Evolutionary conservation across 2,797 vertebrate species (phyloP).

Genomic region (Alfaro cultratus): DNA sequence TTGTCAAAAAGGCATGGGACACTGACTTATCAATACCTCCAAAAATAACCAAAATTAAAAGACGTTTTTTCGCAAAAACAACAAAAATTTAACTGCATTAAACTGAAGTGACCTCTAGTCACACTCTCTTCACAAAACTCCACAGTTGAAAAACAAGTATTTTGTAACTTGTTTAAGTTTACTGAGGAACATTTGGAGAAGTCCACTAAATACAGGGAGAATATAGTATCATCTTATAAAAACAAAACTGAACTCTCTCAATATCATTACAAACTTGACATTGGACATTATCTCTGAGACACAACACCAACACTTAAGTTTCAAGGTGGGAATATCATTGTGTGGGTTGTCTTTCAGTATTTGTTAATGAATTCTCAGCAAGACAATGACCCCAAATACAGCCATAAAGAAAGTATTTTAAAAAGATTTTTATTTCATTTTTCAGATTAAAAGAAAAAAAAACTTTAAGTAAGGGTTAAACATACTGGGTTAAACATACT

Average conservation of each 20-base stretch:
- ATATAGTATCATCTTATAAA: not conserved
- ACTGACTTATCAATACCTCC: not conserved
- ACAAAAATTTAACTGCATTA: not conserved
- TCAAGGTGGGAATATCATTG: not conserved
- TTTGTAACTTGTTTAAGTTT: not conserved
- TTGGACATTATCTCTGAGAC: not conserved
- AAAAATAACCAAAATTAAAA: not conserved
- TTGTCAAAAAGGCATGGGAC: not conserved
- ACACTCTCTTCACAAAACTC: not conserved
- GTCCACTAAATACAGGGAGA: not conserved
- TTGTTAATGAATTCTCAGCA: not conserved
- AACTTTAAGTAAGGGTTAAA: not conserved
- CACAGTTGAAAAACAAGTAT: not conserved
- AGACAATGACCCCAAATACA: not conserved
- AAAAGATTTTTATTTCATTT: not conserved
- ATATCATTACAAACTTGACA: not conserved
- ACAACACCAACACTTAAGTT: not conserved
- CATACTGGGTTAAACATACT: not conserved
- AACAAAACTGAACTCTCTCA: not conserved
- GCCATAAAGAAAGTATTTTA: not conserved
- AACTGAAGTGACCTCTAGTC: not conserved
- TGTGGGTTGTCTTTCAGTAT: not conserved
- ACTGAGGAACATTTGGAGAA: not conserved
- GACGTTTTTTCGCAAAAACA: not conserved
- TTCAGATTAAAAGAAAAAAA: not conserved